phyloP scores from a whole-genome alignment of 2,113 vertebrate genomes.

The Salvelinus namaycush region DNA sequence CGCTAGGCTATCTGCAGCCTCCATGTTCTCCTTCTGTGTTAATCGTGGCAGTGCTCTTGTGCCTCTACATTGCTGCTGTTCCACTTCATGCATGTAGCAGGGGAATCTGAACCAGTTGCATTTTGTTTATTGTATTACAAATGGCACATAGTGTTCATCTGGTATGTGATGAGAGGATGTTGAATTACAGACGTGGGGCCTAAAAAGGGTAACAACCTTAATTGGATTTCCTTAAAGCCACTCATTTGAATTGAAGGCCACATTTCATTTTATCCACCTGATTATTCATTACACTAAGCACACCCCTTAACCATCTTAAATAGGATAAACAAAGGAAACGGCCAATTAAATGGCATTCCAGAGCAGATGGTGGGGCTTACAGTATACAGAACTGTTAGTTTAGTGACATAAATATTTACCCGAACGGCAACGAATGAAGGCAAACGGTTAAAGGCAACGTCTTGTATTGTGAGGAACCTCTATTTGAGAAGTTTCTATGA shows the following conservation, averaged over 20 bases:
- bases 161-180: conserved; percentile 72
- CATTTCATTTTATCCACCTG: conserved; percentile 66
- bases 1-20: no score
- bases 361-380: conserved; percentile 65
- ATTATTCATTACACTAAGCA: conserved; percentile 75
- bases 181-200: conserved; percentile 65
- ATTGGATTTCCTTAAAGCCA: conserved; percentile 71
- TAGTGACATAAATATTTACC: conserved; percentile 76
- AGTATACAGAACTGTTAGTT: conserved; percentile 76
- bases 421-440: conserved; percentile 74
- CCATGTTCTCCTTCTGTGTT: no score
- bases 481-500: conserved; percentile 44
- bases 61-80: background rate
- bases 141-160: conserved; percentile 78
- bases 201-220: conserved; percentile 66
- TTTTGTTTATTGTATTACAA: conserved; percentile 76
- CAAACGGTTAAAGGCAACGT: conserved; percentile 73
- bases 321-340: conserved; percentile 78
- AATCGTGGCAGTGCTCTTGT: no score
- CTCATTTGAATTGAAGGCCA: conserved; percentile 72
- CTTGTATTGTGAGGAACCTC: conserved; percentile 57
- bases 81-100: conserved; percentile 25
- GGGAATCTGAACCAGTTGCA: conserved; percentile 74
- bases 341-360: conserved; percentile 77
- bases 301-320: conserved; percentile 63